Evolutionary conservation across 2,888 invertebrate species (phyloP), one percentile per base, ranked within the genome.

Genomic region (Apeira syringaria): DNA sequence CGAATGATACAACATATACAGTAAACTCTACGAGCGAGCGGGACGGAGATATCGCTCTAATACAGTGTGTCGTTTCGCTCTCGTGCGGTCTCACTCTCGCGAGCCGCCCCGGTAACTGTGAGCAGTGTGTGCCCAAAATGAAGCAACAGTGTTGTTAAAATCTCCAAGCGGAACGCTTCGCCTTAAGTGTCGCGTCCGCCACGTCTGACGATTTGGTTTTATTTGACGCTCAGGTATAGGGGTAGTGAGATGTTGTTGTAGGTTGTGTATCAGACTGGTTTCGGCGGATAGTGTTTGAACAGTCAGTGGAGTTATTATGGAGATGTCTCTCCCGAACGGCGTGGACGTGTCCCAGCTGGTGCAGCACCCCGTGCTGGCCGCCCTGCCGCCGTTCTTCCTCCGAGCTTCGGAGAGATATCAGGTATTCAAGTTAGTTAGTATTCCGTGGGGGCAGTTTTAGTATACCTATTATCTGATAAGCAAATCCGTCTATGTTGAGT

Each of bases 361-460:
- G 92, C 96, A 96, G 64, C 96, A 96, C 78, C 95, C 95, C 25
- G 96, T 96, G 48, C 75, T 97, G 74, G 95, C 95, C 20, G 94
- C 94, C 0, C 78, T 95, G 64, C 97, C 97, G 31, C 96, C 96
- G n/a, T 96, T 97, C 83, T 97, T 97, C 81, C 86, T 97, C 46
- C 91, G 97, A 60, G 96, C 97, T 44, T 95, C 95, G 11, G 98
- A 98, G 78, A 92, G 98, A 68, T 98, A 98, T 84, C 98, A 98
- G 89, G 90, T 90, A 73, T 64, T 64, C 34, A 34, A 45, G 17
- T 45, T 45, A 45, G 45, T 45, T 45, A 45, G 45, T 45, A 45
- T 45, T 45, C 39, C 39, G 32, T 15, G 27, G 27, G 9, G 5
- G 24, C 33, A 18, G 18, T 44, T 44, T 44, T 44, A 44, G 44